Base-by-base conservation (phyloP, 2,888 invertebrate genomes). In the Sceliomorpha sp. region DNA sequence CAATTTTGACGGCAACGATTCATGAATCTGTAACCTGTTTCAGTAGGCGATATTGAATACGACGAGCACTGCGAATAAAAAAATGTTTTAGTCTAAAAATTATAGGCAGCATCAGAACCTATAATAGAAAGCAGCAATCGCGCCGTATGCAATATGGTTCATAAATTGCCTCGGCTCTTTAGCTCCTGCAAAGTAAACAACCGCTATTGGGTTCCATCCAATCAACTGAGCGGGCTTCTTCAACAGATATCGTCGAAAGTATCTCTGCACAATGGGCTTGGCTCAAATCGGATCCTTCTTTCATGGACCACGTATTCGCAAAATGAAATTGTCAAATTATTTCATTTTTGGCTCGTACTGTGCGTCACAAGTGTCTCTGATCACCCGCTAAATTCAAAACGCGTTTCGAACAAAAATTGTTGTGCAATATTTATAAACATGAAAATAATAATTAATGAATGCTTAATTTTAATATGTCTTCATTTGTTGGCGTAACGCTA, bases 191-290 rank as follows among this genome's bases (percentile, higher is more conserved):
- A 82, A 79, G 80, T 80, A 83, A 83, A 83, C 82, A 83, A 81
- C 81, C 80, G 79, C 81, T 82, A 83, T 83, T 83, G 83, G 83
- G 81, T 83, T 83, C 78, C 81, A 82, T 80, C 81, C 83, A 83
- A 83, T 83, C 83, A 83, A 81, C 77, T 79, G 75, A 80, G 74
- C 76, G 76, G 73, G 77, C 72, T 50, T 32, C 53, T 42, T 24
- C 14, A 42, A 27, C 42, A 36, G 27, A 55, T 42, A 77, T 80
- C 82, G 77, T 82, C 78, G 71, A 77, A 77, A 80, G 78, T 75
- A 82, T 82, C 81, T 82, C 81, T 78, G 74, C 76, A 76, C 74
- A 66, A 75, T 81, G 81, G 81, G 81, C 79, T 74, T 78, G 81
- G 82, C 80, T 81, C 79, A 82, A 82, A 82, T 83, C 81, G 81